Evolutionary conservation across 1,140 invertebrate genomes (phyloP), one percentile per base, ranked within the genome.

Genomic region (Cepaea nemoralis): DNA sequence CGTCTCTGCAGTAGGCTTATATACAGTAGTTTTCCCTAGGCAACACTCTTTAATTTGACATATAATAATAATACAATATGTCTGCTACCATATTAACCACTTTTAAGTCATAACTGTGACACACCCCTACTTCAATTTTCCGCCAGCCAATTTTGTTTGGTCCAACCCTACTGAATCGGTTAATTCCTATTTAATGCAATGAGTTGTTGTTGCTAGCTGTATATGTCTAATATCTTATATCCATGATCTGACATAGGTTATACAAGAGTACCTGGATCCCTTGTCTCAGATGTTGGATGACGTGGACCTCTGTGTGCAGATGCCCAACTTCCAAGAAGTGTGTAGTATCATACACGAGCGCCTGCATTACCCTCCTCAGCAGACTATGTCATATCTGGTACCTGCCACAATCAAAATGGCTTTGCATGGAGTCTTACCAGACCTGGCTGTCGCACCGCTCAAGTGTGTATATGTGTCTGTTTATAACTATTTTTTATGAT

Each of bases 351-450:
- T 75, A 2, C 42, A 50, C 5, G 1, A 75, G 50, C 48, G 31
- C 5, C 16, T 75, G 27, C 22, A 75, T 1, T 35, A 27, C 6
- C 1, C 1, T 22, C 10, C 5, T 50, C 8, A 5, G 3, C 12
- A 70, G 42, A 75, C 73, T 8, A 35, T 75, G 48, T n/a, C 39
- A n/a, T 35, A 50, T 35, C n/a, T 75, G 24, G 22, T 48, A 50
- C 39, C 39, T 50, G 45, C 73, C 10, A n/a, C 31, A 12, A 50
- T 55, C 42, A 75, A 50, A 19, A 50, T 75, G 48, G 45, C 39
- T 33, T 75, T 75, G 1, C 45, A 75, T 75, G 73, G 73, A 48
- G 12, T 50, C 22, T 22, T 50, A n/a, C 27, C 73, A 31, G 73
- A 45, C 31, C 22, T 48, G 22, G 22, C 1, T 8, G 50, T 75